phyloP scores from a whole-genome alignment of 2,888 invertebrate genomes.

The Drosophila merina region DNA sequence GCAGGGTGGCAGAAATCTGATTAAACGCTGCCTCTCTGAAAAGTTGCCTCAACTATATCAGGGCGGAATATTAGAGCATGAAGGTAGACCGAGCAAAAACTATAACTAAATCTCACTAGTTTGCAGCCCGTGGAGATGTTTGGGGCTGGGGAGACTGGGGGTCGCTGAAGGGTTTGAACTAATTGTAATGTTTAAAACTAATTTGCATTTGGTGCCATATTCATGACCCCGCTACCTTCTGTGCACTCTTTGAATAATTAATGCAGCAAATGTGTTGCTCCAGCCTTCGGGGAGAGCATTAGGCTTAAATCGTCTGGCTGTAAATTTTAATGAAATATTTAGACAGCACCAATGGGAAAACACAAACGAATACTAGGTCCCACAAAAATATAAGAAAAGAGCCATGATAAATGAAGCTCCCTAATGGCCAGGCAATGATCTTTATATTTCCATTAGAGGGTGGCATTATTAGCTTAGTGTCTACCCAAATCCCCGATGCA shows the following conservation, averaged over 20 bases:
- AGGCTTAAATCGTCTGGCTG: slow-evolving; percentile 5
- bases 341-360: background rate
- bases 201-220: slow-evolving; percentile 59
- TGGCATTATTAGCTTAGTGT: slow-evolving; percentile 18
- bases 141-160: slow-evolving; percentile 1
- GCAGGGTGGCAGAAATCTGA: slow-evolving; percentile 50
- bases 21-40: slow-evolving; percentile 49
- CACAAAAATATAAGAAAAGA: background rate
- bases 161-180: slow-evolving; percentile 22
- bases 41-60: slow-evolving; percentile 39
- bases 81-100: slow-evolving; percentile 58
- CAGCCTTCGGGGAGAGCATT: background rate
- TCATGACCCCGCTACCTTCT: slow-evolving; percentile 22
- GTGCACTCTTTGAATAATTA: slow-evolving; percentile 46
- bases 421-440: slow-evolving; percentile 28
- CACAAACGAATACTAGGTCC: slow-evolving; percentile 1
- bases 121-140: background rate
- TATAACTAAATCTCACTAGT: slow-evolving; percentile 40
- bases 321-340: slow-evolving; percentile 26
- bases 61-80: slow-evolving; percentile 70
- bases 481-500: slow-evolving; percentile 21
- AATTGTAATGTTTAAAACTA: slow-evolving; percentile 53
- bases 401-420: slow-evolving; percentile 37
- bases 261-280: slow-evolving; percentile 1
- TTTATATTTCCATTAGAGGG: slow-evolving; percentile 33